A percentile compares a stretch with the other conserved stretches of the same genome.
Evolutionary conservation across 2,888 invertebrate genomes (phyloP).

Genomic region (Pyralis farinalis): DNA sequence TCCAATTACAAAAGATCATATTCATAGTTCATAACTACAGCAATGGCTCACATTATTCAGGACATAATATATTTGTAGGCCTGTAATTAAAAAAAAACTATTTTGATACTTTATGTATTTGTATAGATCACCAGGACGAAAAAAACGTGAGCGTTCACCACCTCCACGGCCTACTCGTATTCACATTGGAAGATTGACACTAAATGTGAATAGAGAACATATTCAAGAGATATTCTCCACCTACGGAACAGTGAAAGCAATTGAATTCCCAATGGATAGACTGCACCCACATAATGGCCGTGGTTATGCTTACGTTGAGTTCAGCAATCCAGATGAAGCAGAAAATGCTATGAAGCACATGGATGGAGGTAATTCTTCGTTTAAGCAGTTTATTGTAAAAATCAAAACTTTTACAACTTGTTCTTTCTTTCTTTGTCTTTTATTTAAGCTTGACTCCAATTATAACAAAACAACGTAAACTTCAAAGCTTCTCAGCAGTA

Average conservation of each 20-base stretch:
- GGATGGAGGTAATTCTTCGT: constrained; percentile 90
- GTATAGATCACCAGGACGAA: constrained; percentile 81
- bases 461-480: too few relatives aligned
- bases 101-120: too few relatives aligned
- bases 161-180: constrained; percentile 96
- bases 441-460: too few relatives aligned
- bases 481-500: background rate
- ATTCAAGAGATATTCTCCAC: constrained; percentile 95
- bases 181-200: constrained; percentile 94
- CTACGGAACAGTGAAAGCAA: constrained; percentile 91
- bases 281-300: constrained; percentile 93
- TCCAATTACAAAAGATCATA: too few relatives aligned
- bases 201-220: constrained; percentile 96
- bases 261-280: constrained; percentile 95
- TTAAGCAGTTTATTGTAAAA: too few relatives aligned
- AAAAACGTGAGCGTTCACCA: constrained; percentile 91
- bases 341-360: constrained; percentile 99
- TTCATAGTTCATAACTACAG: too few relatives aligned
- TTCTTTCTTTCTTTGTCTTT: too few relatives aligned
- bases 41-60: too few relatives aligned
- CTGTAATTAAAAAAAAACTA: too few relatives aligned
- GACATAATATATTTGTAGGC: too few relatives aligned
- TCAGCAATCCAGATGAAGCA: constrained; percentile 95
- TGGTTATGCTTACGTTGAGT: constrained; percentile 98
- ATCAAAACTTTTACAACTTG: too few relatives aligned